Conservation (phyloP, 2,113 vertebrate genomes). For the Hystrix brachyura region DNA sequence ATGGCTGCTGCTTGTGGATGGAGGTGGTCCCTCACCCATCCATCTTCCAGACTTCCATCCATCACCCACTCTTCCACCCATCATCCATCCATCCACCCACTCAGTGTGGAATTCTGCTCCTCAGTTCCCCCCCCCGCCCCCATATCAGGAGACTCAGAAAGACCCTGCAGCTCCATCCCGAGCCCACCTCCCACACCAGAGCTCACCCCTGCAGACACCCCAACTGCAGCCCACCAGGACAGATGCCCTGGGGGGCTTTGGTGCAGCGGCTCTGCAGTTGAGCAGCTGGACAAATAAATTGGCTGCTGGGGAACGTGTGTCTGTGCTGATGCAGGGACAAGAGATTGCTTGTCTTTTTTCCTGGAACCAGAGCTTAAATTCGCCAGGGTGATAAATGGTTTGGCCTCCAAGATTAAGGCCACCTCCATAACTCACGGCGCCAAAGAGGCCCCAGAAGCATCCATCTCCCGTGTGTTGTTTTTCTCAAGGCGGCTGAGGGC, state of each 20-base stretch:
- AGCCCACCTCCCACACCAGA: neutral
- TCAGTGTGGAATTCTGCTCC: neutral
- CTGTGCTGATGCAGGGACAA: neutral
- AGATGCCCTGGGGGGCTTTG: neutral
- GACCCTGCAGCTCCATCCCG: neutral
- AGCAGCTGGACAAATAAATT: neutral
- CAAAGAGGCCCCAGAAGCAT: neutral
- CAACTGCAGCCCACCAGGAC: neutral
- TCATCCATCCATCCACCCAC: neutral
- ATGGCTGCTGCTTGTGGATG: neutral
- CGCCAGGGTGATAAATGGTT: slow-evolving; percentile 59
- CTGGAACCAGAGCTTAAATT: slow-evolving; percentile 24
- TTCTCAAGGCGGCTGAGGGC: neutral
- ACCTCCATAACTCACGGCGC: slow-evolving; percentile 45
- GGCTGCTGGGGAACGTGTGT: neutral
- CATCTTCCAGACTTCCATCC: neutral
- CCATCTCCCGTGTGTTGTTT: fast-evolving
- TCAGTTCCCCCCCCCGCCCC: neutral
- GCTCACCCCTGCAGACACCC: neutral
- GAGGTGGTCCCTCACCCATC: neutral
- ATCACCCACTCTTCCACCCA: neutral
- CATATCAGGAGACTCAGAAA: neutral
- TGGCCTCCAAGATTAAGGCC: slow-evolving; percentile 57
- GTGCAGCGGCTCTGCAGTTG: neutral
- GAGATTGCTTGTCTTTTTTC: neutral